Evolutionary conservation across 2,797 vertebrate species (phyloP).

Genomic region (Cryptoblepharus egeriae): DNA sequence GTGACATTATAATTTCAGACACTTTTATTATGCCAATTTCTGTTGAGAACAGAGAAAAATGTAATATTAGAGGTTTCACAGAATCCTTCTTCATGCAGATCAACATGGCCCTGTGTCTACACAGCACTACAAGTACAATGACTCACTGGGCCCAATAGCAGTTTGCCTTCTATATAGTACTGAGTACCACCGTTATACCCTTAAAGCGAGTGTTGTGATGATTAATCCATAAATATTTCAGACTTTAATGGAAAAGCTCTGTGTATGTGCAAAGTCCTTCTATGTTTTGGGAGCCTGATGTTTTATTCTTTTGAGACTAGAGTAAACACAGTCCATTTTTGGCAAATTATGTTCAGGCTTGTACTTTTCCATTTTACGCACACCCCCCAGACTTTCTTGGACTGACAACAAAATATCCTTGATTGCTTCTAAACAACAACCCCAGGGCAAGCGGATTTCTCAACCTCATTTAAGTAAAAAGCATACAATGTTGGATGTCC

Average conservation of each 20-base stretch:
- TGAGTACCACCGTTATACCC: not conserved
- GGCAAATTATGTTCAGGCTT: not conserved
- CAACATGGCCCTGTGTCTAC: not conserved
- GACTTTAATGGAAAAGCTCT: not conserved
- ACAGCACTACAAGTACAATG: not conserved
- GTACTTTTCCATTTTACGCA: not conserved
- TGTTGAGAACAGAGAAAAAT: not conserved
- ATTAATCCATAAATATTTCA: fast-evolving
- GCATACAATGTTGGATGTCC: not conserved
- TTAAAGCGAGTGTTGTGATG: not conserved
- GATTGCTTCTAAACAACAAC: slow-evolving; percentile 32
- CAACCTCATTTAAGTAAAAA: slow-evolving; percentile 26
- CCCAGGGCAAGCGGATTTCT: slow-evolving; percentile 8
- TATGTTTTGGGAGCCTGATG: not conserved
- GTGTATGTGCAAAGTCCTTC: not conserved
- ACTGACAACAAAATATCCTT: slow-evolving; percentile 16
- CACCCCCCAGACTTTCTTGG: not conserved
- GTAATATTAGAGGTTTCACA: not conserved
- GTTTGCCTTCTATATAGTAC: not conserved
- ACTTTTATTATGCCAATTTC: not conserved
- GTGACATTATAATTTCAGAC: not conserved
- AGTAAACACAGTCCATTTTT: not conserved
- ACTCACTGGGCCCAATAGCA: not conserved
- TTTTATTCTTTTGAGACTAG: not conserved
- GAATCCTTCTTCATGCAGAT: not conserved